A percentile compares a stretch with the other conserved stretches of the same genome.
These are phyloP conservation scores for Meriones unguiculatus DNA, from an alignment of 2,113 vertebrate species.

Conservation along the genomic window DNA sequence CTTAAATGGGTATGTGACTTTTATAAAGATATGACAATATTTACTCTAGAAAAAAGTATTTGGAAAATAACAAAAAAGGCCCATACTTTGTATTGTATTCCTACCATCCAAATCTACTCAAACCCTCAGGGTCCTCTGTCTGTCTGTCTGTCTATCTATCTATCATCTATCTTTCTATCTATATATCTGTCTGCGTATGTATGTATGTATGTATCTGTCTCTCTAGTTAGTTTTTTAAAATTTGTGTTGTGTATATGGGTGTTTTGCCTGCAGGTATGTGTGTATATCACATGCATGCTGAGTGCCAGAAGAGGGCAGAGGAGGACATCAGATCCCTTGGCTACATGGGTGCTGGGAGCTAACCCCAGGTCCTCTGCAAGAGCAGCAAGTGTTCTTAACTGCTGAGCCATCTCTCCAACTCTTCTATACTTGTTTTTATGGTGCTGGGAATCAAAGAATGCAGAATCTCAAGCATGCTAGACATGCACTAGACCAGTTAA, in stretches of 20 bases:
- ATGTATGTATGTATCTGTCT: not conserved
- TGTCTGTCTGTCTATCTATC: not conserved
- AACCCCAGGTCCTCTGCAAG: not conserved
- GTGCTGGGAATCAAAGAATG: not conserved
- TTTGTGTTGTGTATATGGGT: not conserved
- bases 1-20: not conserved
- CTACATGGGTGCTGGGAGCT: not conserved
- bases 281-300: not conserved
- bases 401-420: not conserved
- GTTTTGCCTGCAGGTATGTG: not conserved
- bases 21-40: slow-evolving; percentile 54
- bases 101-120: not conserved
- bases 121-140: not conserved
- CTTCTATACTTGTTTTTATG: not conserved
- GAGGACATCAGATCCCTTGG: not conserved
- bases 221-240: not conserved
- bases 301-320: not conserved
- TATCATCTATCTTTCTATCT: not conserved
- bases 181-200: not conserved
- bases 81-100: not conserved
- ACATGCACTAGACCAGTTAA: too few relatives aligned
- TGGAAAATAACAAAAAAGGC: not conserved
- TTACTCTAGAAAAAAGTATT: slow-evolving; percentile 47
- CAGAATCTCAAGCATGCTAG: not conserved
- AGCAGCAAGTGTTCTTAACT: not conserved